Evolutionary conservation across 2,113 vertebrate genomes (phyloP).

Genomic region (Elaphurus davidianus): DNA sequence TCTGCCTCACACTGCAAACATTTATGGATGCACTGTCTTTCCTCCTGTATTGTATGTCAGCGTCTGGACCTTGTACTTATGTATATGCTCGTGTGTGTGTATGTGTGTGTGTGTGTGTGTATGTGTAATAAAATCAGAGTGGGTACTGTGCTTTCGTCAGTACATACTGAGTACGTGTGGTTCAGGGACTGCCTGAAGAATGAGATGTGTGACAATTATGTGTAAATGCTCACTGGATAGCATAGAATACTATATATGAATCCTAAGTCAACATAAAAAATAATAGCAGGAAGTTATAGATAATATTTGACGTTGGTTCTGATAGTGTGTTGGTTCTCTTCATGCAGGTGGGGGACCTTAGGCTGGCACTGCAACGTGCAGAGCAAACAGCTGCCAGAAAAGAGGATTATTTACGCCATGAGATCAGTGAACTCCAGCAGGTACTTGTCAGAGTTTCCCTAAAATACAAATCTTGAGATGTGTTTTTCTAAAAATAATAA

Average conservation of each 20-base stretch:
- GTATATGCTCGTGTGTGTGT: neutral
- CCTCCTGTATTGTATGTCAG: neutral
- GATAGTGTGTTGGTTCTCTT: neutral
- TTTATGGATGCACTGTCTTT: neutral
- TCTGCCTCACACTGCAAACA: neutral
- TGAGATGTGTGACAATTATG: neutral
- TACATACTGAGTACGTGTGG: neutral
- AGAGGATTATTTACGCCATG: conserved; percentile 97
- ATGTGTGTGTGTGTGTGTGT: neutral
- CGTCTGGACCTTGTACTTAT: neutral
- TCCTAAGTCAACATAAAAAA: neutral
- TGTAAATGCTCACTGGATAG: neutral
- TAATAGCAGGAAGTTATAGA: neutral
- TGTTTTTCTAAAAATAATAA: neutral
- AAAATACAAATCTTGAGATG: neutral
- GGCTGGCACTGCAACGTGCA: conserved; percentile 91
- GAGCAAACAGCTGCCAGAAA: conserved; percentile 96
- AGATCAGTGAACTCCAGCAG: conserved; percentile 95
- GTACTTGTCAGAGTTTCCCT: conserved; percentile 73
- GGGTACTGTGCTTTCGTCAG: neutral
- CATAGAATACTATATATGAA: neutral
- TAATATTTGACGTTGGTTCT: neutral
- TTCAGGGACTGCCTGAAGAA: neutral
- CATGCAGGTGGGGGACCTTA: conserved; percentile 92
- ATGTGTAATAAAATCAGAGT: no score